Evolutionary conservation across 2,797 vertebrate genomes (phyloP).

Genomic region (Hippocampus kuda): DNA sequence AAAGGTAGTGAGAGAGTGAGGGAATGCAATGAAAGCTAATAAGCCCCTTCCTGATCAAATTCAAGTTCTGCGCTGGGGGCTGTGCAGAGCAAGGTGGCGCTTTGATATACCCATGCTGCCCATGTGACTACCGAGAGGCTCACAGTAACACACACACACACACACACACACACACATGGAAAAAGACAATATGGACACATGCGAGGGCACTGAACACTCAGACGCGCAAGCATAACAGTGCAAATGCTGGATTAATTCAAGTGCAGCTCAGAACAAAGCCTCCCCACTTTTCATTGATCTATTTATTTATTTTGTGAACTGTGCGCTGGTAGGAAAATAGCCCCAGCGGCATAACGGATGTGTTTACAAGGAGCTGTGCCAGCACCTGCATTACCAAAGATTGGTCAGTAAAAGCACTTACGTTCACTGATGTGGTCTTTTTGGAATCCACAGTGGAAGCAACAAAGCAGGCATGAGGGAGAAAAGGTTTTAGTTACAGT

Average conservation of each 20-base stretch:
- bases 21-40: conserved; percentile 54
- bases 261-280: conserved; percentile 7
- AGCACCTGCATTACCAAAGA: conserved; percentile 32
- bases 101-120: conserved; percentile 48
- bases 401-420: conserved; percentile 57
- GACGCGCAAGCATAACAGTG: conserved; percentile 3
- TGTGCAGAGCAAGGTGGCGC: conserved; percentile 34
- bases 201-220: background rate
- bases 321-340: conserved; percentile 17
- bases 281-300: no score
- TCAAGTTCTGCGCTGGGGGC: conserved; percentile 48
- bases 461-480: conserved; percentile 27
- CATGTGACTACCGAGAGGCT: conserved; percentile 49
- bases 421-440: conserved; percentile 58
- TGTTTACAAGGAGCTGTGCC: conserved; percentile 38
- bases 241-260: conserved; percentile 21
- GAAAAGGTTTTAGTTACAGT: conserved; percentile 33
- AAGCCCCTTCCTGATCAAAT: conserved; percentile 58
- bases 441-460: conserved; percentile 33
- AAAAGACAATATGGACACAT: no score
- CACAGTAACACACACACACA: conserved; percentile 16
- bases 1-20: conserved; percentile 21
- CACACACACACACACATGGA: conserved; percentile 2
- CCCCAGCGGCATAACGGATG: conserved; percentile 7
- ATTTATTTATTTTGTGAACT: background rate